Conservation (phyloP, 2,113 vertebrate species). For the human region DNA sequence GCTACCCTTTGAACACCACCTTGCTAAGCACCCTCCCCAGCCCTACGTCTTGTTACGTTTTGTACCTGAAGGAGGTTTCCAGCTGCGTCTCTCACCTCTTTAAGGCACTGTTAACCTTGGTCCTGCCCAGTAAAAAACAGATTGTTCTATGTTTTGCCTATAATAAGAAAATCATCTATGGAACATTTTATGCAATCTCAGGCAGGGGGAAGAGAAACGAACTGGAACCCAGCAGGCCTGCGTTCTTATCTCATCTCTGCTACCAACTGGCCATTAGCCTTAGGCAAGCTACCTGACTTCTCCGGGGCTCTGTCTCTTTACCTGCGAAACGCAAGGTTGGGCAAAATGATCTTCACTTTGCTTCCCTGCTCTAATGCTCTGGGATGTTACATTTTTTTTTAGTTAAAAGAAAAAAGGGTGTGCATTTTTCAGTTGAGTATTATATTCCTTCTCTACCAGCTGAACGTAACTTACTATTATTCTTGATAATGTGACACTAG, state of each 20-base stretch:
- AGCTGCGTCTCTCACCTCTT: not conserved
- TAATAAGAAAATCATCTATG: not conserved
- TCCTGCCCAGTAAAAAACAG: not conserved
- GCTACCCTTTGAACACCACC: too few species aligned
- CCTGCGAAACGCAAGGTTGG: not conserved
- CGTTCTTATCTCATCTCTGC: not conserved
- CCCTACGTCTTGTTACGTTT: not conserved
- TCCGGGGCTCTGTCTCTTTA: constrained; percentile 8
- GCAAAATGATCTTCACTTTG: not conserved
- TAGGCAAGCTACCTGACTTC: not conserved
- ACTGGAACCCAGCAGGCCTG: not conserved
- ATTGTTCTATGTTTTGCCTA: not conserved
- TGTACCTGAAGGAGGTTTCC: not conserved
- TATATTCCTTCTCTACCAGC: not conserved
- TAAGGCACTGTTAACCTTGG: not conserved
- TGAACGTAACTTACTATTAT: not conserved
- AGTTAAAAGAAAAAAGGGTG: not conserved
- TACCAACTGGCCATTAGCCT: not conserved
- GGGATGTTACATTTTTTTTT: not conserved
- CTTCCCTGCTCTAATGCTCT: not conserved
- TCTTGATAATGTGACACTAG: not conserved
- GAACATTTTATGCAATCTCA: not conserved
- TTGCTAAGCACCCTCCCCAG: not conserved
- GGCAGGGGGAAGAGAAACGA: not conserved
- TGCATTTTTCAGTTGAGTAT: not conserved